phyloP scores from a whole-genome alignment of 2,888 invertebrate genomes.

The Cephonodes hylas region DNA sequence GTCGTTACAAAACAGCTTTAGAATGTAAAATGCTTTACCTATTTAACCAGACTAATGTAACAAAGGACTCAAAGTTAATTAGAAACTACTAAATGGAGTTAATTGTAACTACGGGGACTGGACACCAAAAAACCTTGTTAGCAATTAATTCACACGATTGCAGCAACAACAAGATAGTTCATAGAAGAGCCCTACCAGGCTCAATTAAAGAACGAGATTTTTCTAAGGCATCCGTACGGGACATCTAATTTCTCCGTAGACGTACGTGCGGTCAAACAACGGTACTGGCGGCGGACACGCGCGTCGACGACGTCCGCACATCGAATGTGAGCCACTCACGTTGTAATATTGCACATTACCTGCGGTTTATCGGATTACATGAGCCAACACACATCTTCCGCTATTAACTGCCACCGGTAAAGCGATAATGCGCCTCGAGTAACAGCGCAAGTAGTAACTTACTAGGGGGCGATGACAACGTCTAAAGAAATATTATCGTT shows the following conservation, averaged over 20 bases:
- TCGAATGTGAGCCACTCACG: conserved; percentile 6
- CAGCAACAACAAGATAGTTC: not conserved
- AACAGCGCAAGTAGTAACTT: not conserved
- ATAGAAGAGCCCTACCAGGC: not conserved
- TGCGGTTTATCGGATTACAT: conserved; percentile 23
- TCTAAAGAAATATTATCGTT: not conserved
- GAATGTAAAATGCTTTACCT: not conserved
- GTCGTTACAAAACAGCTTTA: not conserved
- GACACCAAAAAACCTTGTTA: not conserved
- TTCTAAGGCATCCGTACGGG: not conserved
- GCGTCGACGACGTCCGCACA: conserved; percentile 18
- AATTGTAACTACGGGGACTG: not conserved
- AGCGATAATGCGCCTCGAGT: not conserved
- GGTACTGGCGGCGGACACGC: conserved; percentile 28
- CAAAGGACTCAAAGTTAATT: not conserved
- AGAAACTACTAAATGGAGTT: not conserved
- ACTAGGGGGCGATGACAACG: not conserved
- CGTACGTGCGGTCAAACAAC: conserved; percentile 40
- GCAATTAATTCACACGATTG: not conserved
- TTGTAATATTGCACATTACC: conserved; percentile 15
- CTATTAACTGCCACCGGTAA: conserved; percentile 11
- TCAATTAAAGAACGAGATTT: not conserved
- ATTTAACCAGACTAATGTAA: not conserved
- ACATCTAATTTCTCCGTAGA: not conserved
- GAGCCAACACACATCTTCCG: conserved; percentile 16